A percentile compares a stretch with the other conserved stretches of the same genome.
These are phyloP conservation scores for Lutjanus campechanus DNA, from an alignment of 2,797 vertebrate genomes.

Conservation along the genomic window DNA sequence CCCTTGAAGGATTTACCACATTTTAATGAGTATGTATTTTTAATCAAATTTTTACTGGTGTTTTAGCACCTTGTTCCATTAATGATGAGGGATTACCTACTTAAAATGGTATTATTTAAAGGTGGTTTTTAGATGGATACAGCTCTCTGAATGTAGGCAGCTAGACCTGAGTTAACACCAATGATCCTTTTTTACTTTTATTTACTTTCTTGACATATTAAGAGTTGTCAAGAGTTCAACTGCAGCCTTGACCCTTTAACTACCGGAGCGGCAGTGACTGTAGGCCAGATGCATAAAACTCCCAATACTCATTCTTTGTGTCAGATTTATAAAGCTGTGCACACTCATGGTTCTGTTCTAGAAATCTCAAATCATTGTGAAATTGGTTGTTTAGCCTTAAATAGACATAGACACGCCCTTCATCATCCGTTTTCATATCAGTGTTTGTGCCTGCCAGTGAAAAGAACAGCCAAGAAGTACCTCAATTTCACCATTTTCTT, in stretches of 20 bases:
- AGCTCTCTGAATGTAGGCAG: conserved; percentile 5
- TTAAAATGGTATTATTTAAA: conserved; percentile 12
- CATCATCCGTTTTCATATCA: neutral
- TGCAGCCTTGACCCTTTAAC: neutral
- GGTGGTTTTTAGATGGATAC: conserved; percentile 5
- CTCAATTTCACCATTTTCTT: neutral
- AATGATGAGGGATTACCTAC: conserved; percentile 17
- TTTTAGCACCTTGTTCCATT: conserved; percentile 10
- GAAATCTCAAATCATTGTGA: neutral
- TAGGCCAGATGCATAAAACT: neutral
- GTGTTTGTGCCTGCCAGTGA: neutral
- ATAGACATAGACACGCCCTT: neutral
- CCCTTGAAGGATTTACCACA: conserved; percentile 7
- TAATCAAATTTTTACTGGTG: conserved; percentile 34
- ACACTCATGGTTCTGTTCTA: neutral
- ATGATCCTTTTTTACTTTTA: neutral
- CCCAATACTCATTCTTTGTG: neutral
- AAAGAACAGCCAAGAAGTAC: neutral
- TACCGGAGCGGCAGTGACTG: neutral
- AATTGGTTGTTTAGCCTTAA: neutral
- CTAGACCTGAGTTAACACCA: neutral
- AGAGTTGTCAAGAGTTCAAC: neutral
- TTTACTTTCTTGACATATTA: neutral
- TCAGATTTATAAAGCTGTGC: neutral
- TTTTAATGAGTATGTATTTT: conserved; percentile 36